Evolutionary conservation across 2,113 vertebrate species (phyloP), one percentile per base, ranked within the genome.

Genomic region (Pogonocichla stellata): DNA sequence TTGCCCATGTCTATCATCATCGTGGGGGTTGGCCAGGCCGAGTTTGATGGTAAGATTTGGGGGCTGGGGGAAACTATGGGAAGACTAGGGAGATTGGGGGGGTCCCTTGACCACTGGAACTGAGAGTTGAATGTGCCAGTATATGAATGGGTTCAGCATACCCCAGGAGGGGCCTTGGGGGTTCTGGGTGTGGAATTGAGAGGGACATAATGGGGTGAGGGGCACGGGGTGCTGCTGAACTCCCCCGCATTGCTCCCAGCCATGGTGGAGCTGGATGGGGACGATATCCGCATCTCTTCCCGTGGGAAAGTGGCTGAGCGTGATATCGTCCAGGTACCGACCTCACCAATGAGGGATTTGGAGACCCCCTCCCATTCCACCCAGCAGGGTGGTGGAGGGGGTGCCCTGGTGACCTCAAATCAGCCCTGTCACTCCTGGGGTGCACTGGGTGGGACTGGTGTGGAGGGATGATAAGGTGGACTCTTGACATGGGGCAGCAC

Each of bases 1-100:
- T 98, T 99, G n/a, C 99, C 99, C 56, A 99, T 99, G 99, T 99
- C 99, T 45, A 99, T 99, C 97, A 99, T 99, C 97, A 99, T 99
- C 60, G 97, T 99, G 58, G 99, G 99, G 65, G 99, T 99, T 20
- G 99, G 99, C 62, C 99, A 99, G 95, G 99, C 99, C 0, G 99
- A 99, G 95, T 99, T 99, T 15, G 99, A 99, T 45, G 99, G 99
- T 99, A 97, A 99, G 98, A 58, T 75, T 4, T 42, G 16, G 43
- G 51, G 16, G 16, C 29, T 69, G 14, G 9, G 12, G 14, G 7
- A 1, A 48, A 17, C 29, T 57, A 13, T 19, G 42, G 42, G 24
- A 57, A 48, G 16, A 15, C 42, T 57, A 31, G 31, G 10, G 69
- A 25, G 12, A 10, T 29, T 2, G 23, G 19, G 34, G 10, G 7